phyloP scores from a whole-genome alignment of 2,888 invertebrate genomes.

The Argyra leucocephala region DNA sequence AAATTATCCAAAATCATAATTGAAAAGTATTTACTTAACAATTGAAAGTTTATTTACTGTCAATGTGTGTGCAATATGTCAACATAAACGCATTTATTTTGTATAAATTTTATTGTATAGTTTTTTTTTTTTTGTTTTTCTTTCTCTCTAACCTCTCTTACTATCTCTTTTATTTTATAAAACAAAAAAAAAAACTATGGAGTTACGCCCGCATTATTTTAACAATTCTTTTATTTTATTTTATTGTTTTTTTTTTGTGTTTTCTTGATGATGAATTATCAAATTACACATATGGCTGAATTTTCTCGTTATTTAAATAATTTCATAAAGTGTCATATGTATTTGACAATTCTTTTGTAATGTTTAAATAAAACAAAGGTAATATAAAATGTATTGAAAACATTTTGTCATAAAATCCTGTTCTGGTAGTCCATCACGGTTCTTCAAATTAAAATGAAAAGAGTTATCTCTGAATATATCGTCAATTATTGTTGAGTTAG shows the following conservation, averaged over 20 bases:
- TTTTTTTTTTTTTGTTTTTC: neutral
- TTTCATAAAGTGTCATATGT: too few species aligned
- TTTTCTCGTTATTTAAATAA: too few species aligned
- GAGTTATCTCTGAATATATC: too few species aligned
- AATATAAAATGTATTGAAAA: too few species aligned
- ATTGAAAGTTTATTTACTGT: slow-evolving; percentile 6
- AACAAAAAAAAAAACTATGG: neutral
- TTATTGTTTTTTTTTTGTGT: too few species aligned
- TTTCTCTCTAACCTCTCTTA: neutral
- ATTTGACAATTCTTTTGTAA: too few species aligned
- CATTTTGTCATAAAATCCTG: too few species aligned
- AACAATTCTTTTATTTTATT: neutral
- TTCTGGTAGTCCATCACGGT: too few species aligned
- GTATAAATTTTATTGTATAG: too few species aligned
- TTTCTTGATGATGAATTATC: neutral
- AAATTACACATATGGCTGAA: neutral
- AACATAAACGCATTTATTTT: neutral
- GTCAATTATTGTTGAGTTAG: too few species aligned
- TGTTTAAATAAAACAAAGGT: too few species aligned
- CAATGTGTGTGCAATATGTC: neutral
- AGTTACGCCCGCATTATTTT: slow-evolving; percentile 6
- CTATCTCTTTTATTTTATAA: neutral
- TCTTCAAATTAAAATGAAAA: too few species aligned
- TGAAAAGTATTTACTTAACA: neutral
- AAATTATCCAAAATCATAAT: neutral